These are phyloP conservation scores for Dryobotodes eremita DNA, from an alignment of 2,888 invertebrate genomes.

Conservation along the genomic window DNA sequence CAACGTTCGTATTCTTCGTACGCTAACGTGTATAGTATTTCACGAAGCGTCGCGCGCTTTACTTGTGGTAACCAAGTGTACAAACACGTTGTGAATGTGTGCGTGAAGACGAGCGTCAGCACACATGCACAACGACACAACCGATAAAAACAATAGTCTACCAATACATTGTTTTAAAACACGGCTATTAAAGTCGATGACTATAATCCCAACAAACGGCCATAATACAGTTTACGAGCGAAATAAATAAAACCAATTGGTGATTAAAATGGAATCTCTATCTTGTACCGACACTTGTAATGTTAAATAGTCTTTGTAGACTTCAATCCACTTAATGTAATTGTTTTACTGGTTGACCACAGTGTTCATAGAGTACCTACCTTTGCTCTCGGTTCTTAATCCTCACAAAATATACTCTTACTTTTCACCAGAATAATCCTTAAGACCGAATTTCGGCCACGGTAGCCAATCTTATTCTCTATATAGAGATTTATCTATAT, in stretches of 20 bases:
- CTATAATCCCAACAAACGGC: slow-evolving; percentile 54
- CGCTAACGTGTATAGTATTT: background rate
- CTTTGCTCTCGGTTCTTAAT: background rate
- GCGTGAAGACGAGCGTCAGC: background rate
- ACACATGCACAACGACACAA: no score
- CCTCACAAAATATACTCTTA: background rate
- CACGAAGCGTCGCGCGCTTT: background rate
- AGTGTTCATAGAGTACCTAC: background rate
- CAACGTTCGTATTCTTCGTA: background rate
- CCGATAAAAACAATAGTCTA: slow-evolving; percentile 16
- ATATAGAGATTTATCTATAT: no score
- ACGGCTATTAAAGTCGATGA: slow-evolving; percentile 57
- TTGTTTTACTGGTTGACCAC: slow-evolving; percentile 41
- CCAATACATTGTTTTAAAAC: slow-evolving; percentile 52
- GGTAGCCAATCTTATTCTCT: background rate
- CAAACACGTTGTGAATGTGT: background rate
- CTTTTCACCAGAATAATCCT: background rate
- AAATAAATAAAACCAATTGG: slow-evolving; percentile 63
- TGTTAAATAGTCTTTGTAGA: slow-evolving; percentile 20
- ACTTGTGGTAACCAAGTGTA: background rate
- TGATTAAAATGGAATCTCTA: slow-evolving; percentile 48
- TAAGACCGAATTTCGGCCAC: background rate
- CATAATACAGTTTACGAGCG: slow-evolving; percentile 62
- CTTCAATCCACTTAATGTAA: slow-evolving; percentile 45
- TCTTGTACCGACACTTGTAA: slow-evolving; percentile 28